phyloP scores from a whole-genome alignment of 2,888 invertebrate species.

The Antheraea assamensis region DNA sequence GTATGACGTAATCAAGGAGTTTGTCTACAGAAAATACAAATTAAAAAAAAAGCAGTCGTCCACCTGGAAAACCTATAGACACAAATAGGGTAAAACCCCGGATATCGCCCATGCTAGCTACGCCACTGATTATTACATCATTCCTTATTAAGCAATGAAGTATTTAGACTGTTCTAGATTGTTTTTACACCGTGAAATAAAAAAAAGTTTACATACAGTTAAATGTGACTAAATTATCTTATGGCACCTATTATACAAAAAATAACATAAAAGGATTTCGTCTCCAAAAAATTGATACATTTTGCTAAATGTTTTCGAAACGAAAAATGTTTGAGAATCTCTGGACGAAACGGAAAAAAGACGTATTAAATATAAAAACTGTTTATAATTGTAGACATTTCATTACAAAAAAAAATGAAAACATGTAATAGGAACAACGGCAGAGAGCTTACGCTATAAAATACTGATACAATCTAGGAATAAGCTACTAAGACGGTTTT shows the following conservation, averaged over 20 bases:
- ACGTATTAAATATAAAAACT: no score
- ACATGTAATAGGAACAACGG: conserved; percentile 67
- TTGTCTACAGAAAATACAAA: no score
- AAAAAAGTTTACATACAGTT: conserved; percentile 19
- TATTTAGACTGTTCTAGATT: not conserved
- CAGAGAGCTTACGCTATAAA: conserved; percentile 68
- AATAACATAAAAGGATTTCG: conserved; percentile 24
- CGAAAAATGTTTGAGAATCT: not conserved
- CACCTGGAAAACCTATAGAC: no score
- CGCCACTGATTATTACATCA: not conserved
- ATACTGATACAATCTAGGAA: conserved; percentile 76
- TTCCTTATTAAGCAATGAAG: not conserved
- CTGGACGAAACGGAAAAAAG: not conserved
- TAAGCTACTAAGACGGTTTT: conserved; percentile 56
- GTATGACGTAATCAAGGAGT: no score
- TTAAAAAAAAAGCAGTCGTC: no score
- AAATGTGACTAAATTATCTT: conserved; percentile 45
- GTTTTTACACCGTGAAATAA: not conserved
- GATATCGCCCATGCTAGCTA: not conserved
- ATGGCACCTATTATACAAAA: conserved; percentile 47
- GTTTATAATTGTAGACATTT: conserved; percentile 3
- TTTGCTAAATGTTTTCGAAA: not conserved
- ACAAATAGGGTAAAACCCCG: no score
- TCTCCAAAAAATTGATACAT: not conserved
- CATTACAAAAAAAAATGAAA: conserved; percentile 27